Percentiles rank a stretch among this genome's conserved stretches.
Conservation (phyloP, 2,797 vertebrate species). For the Cryptoblepharus egeriae region DNA sequence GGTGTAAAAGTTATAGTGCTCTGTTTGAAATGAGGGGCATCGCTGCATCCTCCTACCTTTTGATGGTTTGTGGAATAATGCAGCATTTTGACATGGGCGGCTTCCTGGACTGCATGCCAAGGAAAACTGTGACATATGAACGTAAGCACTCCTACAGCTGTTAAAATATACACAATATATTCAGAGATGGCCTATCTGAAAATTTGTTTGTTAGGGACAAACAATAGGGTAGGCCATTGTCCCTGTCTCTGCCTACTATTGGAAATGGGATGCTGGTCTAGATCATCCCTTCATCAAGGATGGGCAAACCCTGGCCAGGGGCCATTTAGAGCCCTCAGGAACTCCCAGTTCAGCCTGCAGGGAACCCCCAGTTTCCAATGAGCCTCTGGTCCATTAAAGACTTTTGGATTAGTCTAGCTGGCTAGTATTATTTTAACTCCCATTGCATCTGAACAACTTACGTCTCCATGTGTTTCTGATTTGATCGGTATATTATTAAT, state of each 20-base stretch:
- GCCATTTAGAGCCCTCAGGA: too few relatives aligned
- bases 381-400: too few relatives aligned
- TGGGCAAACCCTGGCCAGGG: too few relatives aligned
- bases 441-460: too few relatives aligned
- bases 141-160: conserved; percentile 64
- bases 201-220: not conserved
- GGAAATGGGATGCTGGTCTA: not conserved
- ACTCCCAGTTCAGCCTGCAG: too few relatives aligned
- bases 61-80: conserved; percentile 27
- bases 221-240: not conserved
- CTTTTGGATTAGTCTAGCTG: too few relatives aligned
- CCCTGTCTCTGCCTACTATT: not conserved
- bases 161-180: not conserved
- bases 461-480: too few relatives aligned
- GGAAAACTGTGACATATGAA: conserved; percentile 77
- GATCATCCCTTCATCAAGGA: too few relatives aligned
- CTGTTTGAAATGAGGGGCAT: not conserved
- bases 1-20: not conserved
- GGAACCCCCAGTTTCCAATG: too few relatives aligned
- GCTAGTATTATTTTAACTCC: too few relatives aligned
- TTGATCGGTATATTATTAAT: too few relatives aligned
- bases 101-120: conserved; percentile 65
- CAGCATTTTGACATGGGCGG: not conserved
- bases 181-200: not conserved
- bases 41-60: not conserved